Evolutionary conservation across 1,140 invertebrate genomes (phyloP).

Genomic region (Formica selysi): DNA sequence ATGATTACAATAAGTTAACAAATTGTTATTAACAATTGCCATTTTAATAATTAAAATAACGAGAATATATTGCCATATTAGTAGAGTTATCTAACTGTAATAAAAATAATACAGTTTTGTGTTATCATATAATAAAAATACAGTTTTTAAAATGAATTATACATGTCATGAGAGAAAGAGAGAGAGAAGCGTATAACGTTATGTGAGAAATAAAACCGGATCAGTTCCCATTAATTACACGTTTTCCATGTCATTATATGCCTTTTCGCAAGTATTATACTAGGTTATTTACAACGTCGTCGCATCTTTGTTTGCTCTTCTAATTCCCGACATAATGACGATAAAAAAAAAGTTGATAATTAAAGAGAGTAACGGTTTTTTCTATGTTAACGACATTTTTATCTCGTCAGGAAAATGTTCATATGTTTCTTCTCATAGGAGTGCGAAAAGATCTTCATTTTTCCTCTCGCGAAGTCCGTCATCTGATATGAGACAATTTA

Average conservation of each 20-base stretch:
- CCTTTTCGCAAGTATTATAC: background rate
- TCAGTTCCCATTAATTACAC: conserved; percentile 36
- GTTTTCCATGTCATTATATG: background rate
- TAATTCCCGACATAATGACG: background rate
- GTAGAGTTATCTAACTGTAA: background rate
- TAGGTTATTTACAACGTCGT: background rate
- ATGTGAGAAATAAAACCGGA: conserved; percentile 2
- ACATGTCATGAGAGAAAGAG: background rate
- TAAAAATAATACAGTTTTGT: background rate
- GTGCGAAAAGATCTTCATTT: conserved; percentile 34
- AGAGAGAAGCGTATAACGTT: background rate
- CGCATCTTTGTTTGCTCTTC: conserved; percentile 27
- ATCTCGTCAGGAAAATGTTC: background rate
- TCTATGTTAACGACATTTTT: background rate
- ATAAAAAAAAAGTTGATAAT: conserved; percentile 1
- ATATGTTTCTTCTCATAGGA: background rate
- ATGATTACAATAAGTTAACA: background rate
- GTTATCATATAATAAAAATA: background rate
- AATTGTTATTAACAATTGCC: background rate
- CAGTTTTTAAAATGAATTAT: background rate
- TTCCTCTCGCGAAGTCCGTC: conserved; percentile 37
- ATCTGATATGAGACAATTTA: background rate
- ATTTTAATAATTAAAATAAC: background rate
- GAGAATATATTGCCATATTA: background rate
- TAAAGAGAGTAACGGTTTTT: background rate